Evolutionary conservation across 2,888 invertebrate species (phyloP).

Genomic region (Lasioglossum oenotherae): DNA sequence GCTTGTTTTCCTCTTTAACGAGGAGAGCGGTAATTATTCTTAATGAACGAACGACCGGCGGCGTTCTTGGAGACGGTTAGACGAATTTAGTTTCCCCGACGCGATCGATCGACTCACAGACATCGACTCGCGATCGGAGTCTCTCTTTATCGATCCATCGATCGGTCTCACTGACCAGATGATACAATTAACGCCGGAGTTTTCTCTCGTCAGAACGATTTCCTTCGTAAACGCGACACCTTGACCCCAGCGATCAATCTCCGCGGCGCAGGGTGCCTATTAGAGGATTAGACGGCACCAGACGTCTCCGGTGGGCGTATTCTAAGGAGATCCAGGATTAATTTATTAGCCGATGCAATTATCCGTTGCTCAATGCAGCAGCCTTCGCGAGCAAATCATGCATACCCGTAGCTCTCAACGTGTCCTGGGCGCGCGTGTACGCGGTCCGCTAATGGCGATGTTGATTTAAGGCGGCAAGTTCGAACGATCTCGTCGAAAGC

Average conservation of each 20-base stretch:
- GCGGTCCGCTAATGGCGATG: slow-evolving; percentile 46
- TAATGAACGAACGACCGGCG: slow-evolving; percentile 16
- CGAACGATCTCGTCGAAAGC: slow-evolving; percentile 55
- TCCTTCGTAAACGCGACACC: slow-evolving; percentile 24
- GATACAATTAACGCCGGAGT: slow-evolving; percentile 26
- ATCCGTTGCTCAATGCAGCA: slow-evolving; percentile 77
- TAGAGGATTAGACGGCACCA: slow-evolving; percentile 77
- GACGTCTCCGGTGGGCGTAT: slow-evolving; percentile 76
- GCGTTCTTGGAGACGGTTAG: not conserved
- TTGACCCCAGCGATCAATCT: slow-evolving; percentile 63
- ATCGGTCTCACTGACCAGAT: not conserved
- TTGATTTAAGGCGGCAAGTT: slow-evolving; percentile 63
- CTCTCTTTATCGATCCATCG: not conserved
- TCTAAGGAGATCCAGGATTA: slow-evolving; percentile 78
- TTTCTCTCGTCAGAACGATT: slow-evolving; percentile 32
- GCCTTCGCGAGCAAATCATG: slow-evolving; percentile 40
- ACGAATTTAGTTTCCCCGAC: slow-evolving; percentile 13
- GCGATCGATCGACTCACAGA: not conserved
- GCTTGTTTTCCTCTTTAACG: not conserved
- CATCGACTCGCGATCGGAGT: not conserved
- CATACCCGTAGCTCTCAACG: slow-evolving; percentile 34
- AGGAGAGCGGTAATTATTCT: slow-evolving; percentile 13
- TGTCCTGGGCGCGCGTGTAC: slow-evolving; percentile 16
- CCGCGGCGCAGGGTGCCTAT: slow-evolving; percentile 57
- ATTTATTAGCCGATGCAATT: slow-evolving; percentile 81